Base-by-base conservation (phyloP, 2,113 vertebrate species). In the Callopanchax toddi region DNA sequence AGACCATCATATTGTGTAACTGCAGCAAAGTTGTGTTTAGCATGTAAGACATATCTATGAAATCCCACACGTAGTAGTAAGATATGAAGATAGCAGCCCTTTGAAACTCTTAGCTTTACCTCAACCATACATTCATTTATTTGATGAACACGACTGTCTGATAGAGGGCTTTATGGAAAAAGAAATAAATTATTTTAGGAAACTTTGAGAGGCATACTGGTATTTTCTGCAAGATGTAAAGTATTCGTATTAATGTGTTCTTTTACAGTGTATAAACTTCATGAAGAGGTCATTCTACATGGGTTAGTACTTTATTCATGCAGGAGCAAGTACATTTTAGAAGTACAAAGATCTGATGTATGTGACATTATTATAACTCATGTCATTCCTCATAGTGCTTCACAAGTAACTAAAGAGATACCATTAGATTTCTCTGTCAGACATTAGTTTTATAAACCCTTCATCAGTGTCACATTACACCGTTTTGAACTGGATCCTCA, bases 1-100 rank as follows among this genome's bases (percentile, higher is more conserved):
- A 37, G 5, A 64, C 23, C 26, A 48, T 70, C 34, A 63, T 16
- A 29, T 12, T 39, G 43, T 50, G 25, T 60, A 54, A 74, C 25
- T 72, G 60, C 48, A 49, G 44, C 23, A 52, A 44, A 20, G 49
- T 23, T 40, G 52, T 61, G 37, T 70, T 22, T 49, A 26, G 36
- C 58, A 70, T 64, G 46, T 64, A 54, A 29, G 36, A 62, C n/a
- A 68, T 16, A 60, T 46, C 15, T 58, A 16, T 66, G 20, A 40
- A 74, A 52, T 20, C 26, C 18, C 52, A 51, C 26, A 52, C n/a
- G 37, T 20, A n/a, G 4, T 22, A 26, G 20, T 58, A 58, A 58
- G 1, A 25, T 62, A 50, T 54, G 4, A 54, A 60, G 44, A 48
- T 29, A 17, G 39, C 54, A 56, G 11, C 6, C 45, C 34, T 74